These are phyloP conservation scores for Drosophila neonasuta DNA, from an alignment of 2,888 invertebrate genomes.

Conservation along the genomic window DNA sequence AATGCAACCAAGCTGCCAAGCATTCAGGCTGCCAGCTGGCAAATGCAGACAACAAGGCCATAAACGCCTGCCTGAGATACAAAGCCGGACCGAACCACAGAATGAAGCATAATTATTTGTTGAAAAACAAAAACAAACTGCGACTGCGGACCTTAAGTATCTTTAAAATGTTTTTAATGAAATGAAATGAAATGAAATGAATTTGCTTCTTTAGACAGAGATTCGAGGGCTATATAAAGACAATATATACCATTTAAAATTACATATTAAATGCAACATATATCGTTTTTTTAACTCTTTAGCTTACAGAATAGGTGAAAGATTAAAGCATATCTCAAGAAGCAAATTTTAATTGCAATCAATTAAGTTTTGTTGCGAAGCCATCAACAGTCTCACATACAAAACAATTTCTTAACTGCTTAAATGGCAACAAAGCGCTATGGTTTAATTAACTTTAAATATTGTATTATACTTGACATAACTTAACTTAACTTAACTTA, in stretches of 20 bases:
- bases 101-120: slow-evolving; percentile 30
- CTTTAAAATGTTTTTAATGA: slow-evolving; percentile 35
- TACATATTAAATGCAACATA: no score
- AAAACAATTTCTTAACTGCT: not conserved
- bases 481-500: no score
- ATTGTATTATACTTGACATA: no score
- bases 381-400: not conserved
- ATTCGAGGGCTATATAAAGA: not conserved
- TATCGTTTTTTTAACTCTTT: no score
- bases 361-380: no score
- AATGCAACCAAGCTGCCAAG: slow-evolving; percentile 15
- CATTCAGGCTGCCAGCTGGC: slow-evolving; percentile 38
- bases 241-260: no score
- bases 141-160: slow-evolving; percentile 18
- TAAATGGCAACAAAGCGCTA: no score
- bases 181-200: slow-evolving; percentile 5
- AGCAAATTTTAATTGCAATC: no score
- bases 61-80: slow-evolving; percentile 24
- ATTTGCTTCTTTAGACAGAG: not conserved
- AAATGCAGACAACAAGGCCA: slow-evolving; percentile 47
- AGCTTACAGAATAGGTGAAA: no score
- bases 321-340: no score
- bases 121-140: slow-evolving; percentile 25
- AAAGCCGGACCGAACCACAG: slow-evolving; percentile 21
- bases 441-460: no score